phyloP scores from a whole-genome alignment of 2,113 vertebrate genomes.

The Barnardius zonarius region DNA sequence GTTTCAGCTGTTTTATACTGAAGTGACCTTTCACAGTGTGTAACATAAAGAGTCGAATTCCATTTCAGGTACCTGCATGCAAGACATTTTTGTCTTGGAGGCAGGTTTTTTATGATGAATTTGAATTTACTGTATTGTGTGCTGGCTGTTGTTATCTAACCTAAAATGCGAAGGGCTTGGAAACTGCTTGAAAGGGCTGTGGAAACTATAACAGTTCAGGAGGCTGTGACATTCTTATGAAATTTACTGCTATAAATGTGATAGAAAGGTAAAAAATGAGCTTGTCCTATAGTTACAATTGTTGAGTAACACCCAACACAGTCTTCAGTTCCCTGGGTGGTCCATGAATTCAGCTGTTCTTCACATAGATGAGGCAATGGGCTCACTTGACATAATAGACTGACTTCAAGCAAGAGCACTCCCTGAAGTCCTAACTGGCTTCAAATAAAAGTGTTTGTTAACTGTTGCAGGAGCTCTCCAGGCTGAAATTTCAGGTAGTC shows the following conservation, averaged over 20 bases:
- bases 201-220: not conserved
- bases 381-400: not conserved
- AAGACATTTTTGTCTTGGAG: not conserved
- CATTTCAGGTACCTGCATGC: not conserved
- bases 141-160: not conserved
- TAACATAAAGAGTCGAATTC: not conserved
- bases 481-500: not conserved
- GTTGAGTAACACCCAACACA: not conserved
- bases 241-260: not conserved
- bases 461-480: not conserved
- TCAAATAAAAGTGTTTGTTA: not conserved
- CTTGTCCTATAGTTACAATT: not conserved
- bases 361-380: not conserved
- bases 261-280: not conserved
- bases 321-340: not conserved
- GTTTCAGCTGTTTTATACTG: not conserved
- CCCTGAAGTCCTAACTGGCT: not conserved
- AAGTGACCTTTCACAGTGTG: not conserved
- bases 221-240: not conserved
- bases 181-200: not conserved
- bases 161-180: not conserved
- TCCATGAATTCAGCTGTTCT: not conserved
- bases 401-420: not conserved
- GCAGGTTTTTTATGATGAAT: not conserved
- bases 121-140: not conserved